Evolutionary conservation across 2,797 vertebrate genomes (phyloP), one percentile per base, ranked within the genome.

Genomic region (Channallabes apus): DNA sequence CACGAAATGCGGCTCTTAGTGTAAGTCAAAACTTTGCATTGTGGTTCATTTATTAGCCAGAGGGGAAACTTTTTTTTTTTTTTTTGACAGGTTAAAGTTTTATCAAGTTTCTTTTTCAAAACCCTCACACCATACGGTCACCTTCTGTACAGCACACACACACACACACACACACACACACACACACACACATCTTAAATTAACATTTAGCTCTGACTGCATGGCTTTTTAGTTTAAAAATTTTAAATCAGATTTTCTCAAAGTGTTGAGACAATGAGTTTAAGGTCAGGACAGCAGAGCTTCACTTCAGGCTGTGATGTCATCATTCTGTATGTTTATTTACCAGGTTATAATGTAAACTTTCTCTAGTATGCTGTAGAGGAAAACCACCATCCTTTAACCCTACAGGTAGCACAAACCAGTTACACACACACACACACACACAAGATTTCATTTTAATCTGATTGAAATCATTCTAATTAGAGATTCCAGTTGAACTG

Each of bases 1-100:
- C 18, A 9, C 56, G 24, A 75, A 35, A 8, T 75, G 22, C 35
- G 12, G 5, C 73, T 64, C 1, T 17, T 51, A 51, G 12, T 78
- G 2, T 32, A 27, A 35, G n/a, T 35, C 14, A 1, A 51, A 73
- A 62, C 27, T 6, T 72, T 35, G 27, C 4, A 6, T 54, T 3
- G 72, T 17, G 32, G 32, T 79, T 62, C 24, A 41, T 38, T 32
- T 69, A 4, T 35, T 22, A 58, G 29, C 17, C 46, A 35, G 1
- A 3, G 64, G 64, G 24, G 46, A 82, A 58, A 0, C 51, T 51
- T 51, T 51, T 51, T 51, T 51, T 6, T 22, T 81, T 9, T 8
- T 3, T 22, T 68, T n/a, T 82, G 80, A 56, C 80, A 82, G 65
- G 51, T 82, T 69, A 69, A 82, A 82, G 51, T 58, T 69, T 54